A percentile compares a stretch with the other conserved stretches of the same genome.
Conservation (phyloP, 2,797 vertebrate species). For the Luscinia megarhynchos region DNA sequence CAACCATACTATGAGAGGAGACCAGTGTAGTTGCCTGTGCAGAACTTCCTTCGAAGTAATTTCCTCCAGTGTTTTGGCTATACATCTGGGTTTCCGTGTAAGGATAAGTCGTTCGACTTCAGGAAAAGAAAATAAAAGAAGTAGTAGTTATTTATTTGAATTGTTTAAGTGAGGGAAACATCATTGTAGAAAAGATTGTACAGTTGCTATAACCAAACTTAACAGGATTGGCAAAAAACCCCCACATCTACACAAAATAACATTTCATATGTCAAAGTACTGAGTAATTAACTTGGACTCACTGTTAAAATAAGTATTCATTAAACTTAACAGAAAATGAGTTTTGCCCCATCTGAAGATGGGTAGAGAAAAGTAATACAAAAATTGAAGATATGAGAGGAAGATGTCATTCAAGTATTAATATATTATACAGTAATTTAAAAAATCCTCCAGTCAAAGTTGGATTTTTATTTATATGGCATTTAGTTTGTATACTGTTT, state of each 20-base stretch:
- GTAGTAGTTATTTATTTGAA: conserved; percentile 42
- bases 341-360: not conserved
- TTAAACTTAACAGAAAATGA: not conserved
- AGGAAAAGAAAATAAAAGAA: conserved; percentile 60
- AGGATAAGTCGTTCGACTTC: conserved; percentile 82
- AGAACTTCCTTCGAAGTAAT: conserved; percentile 83
- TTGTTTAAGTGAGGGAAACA: not conserved
- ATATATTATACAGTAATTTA: not conserved
- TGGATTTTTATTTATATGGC: not conserved
- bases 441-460: not conserved
- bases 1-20: conserved; percentile 83
- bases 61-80: conserved; percentile 83
- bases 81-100: conserved; percentile 84
- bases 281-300: conserved; percentile 5
- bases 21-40: conserved; percentile 82
- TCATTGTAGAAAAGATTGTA: not conserved
- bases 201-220: conserved; percentile 19
- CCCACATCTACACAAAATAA: not conserved
- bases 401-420: not conserved
- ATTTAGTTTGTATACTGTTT: not conserved
- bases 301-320: conserved; percentile 1
- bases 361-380: not conserved
- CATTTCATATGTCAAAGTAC: not conserved
- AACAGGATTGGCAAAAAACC: conserved; percentile 5
- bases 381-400: not conserved